Percentiles rank a stretch among this genome's conserved stretches.
phyloP scores from a whole-genome alignment of 2,888 invertebrate genomes.

The Trissolcus japonicus region DNA sequence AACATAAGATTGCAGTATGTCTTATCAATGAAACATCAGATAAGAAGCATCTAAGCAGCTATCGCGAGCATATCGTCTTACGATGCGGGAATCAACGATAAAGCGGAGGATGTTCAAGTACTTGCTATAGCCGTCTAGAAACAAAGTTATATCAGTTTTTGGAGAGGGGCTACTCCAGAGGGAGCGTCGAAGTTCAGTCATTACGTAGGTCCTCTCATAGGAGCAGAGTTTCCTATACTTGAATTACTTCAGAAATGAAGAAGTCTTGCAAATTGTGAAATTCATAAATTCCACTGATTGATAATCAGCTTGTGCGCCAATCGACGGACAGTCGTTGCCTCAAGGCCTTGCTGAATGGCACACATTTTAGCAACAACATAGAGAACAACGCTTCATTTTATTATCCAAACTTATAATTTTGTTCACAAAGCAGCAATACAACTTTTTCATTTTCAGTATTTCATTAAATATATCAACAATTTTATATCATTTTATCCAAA shows the following conservation, averaged over 20 bases:
- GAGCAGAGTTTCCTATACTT: conserved; percentile 74
- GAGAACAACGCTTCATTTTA: no score
- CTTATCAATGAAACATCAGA: conserved; percentile 50
- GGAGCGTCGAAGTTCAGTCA: conserved; percentile 76
- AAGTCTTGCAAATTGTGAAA: conserved; percentile 71
- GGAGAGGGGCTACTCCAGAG: conserved; percentile 69
- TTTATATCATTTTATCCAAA: no score
- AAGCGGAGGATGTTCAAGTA: conserved; percentile 64
- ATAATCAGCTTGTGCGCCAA: neutral
- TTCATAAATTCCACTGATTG: conserved; percentile 29
- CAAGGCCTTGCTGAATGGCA: no score
- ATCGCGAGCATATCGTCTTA: conserved; percentile 57
- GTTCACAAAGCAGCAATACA: no score
- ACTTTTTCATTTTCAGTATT: no score
- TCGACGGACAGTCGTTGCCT: no score
- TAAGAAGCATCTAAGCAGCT: conserved; percentile 54
- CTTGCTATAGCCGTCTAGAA: conserved; percentile 72
- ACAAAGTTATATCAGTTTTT: conserved; percentile 75
- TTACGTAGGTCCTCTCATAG: conserved; percentile 76
- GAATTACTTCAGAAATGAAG: conserved; percentile 71
- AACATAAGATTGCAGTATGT: conserved; percentile 36
- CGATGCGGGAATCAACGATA: conserved; percentile 57
- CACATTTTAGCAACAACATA: no score
- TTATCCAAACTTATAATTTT: no score
- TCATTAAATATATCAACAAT: no score